phyloP scores from a whole-genome alignment of 2,888 invertebrate species.

The Toxonevra muliebris region DNA sequence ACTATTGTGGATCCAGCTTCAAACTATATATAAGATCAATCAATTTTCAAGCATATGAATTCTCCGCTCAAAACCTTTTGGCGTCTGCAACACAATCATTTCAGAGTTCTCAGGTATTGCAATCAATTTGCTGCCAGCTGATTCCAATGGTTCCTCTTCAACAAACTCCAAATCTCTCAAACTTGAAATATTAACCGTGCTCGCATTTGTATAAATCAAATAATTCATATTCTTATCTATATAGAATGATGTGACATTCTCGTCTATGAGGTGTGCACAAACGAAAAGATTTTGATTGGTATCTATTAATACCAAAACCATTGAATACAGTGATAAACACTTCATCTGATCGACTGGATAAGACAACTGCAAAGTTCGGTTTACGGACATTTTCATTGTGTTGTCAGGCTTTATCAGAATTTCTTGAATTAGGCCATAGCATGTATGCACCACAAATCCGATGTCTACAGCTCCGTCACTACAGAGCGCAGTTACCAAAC shows the following conservation, averaged over 20 bases:
- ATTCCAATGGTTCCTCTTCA: too few relatives aligned
- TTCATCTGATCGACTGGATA: slow-evolving; percentile 46
- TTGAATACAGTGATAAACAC: too few relatives aligned
- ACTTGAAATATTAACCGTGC: too few relatives aligned
- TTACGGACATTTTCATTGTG: not conserved
- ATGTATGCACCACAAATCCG: slow-evolving; percentile 44
- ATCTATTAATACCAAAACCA: slow-evolving; percentile 50
- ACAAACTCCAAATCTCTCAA: too few relatives aligned
- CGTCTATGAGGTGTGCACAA: slow-evolving; percentile 53
- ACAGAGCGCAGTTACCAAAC: slow-evolving; percentile 41
- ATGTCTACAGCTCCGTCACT: slow-evolving; percentile 24
- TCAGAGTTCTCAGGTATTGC: too few relatives aligned
- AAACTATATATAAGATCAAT: too few relatives aligned
- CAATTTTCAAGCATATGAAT: too few relatives aligned
- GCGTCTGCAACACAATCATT: too few relatives aligned
- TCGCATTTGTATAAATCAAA: slow-evolving; percentile 63
- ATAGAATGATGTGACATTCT: slow-evolving; percentile 64
- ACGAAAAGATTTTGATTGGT: slow-evolving; percentile 55
- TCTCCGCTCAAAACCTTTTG: too few relatives aligned
- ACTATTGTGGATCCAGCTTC: too few relatives aligned
- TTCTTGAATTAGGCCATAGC: slow-evolving; percentile 40
- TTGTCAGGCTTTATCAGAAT: slow-evolving; percentile 16
- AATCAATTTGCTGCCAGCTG: too few relatives aligned
- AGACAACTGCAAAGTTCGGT: slow-evolving; percentile 35
- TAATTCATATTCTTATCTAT: slow-evolving; percentile 59